These are phyloP conservation scores for Aplidium turbinatum DNA, from an alignment of 23 tunicate species.

Conservation along the genomic window DNA sequence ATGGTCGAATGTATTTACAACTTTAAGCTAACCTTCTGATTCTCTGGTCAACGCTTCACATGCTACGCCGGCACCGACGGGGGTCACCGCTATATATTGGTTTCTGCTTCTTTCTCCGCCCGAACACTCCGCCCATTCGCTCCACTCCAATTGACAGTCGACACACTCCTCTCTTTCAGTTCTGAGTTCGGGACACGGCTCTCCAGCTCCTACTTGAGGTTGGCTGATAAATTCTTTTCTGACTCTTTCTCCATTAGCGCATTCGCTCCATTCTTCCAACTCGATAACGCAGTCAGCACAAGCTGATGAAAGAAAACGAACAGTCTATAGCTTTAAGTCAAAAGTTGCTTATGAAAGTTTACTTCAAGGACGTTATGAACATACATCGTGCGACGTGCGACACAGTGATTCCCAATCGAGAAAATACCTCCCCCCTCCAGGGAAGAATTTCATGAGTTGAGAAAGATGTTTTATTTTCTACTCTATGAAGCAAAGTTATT, in stretches of 20 bases:
- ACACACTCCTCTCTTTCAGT: conserved; percentile 34
- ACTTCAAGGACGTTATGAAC: too few species aligned
- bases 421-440: too few species aligned
- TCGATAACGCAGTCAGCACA: conserved; percentile 40
- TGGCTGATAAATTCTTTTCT: conserved; percentile 20
- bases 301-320: too few species aligned
- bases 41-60: conserved; percentile 50
- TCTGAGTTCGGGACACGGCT: conserved; percentile 42
- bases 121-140: conserved; percentile 57
- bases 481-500: too few species aligned
- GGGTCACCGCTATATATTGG: conserved; percentile 26
- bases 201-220: conserved; percentile 44
- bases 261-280: conserved; percentile 56
- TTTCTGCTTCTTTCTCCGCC: conserved; percentile 19
- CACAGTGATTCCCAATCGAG: too few species aligned
- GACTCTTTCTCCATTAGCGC: conserved; percentile 23
- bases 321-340: too few species aligned
- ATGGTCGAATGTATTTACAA: too few species aligned
- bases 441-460: too few species aligned
- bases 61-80: conserved; percentile 51
- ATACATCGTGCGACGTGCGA: too few species aligned
- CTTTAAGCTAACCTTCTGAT: conserved; percentile 30
- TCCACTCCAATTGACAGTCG: conserved; percentile 69
- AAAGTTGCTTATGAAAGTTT: too few species aligned
- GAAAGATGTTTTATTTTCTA: too few species aligned